phyloP scores from a whole-genome alignment of 2,888 invertebrate species.

The Acleris literana region DNA sequence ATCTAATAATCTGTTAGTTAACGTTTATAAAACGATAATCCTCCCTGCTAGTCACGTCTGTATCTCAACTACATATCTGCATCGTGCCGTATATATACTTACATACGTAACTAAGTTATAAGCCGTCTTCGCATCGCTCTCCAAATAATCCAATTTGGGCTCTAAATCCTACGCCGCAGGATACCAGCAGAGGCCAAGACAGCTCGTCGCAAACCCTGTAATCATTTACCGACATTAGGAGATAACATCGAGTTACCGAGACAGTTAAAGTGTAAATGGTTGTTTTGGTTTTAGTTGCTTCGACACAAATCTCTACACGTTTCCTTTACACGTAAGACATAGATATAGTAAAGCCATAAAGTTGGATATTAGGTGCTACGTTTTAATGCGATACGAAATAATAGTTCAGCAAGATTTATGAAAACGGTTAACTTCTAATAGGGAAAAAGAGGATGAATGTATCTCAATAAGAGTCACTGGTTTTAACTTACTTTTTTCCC shows the following conservation, averaged over 20 bases:
- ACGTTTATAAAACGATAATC: slow-evolving; percentile 32
- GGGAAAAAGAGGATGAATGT: no score
- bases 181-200: slow-evolving; percentile 1
- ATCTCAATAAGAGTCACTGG: no score
- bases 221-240: slow-evolving; percentile 35
- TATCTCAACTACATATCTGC: slow-evolving; percentile 44
- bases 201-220: slow-evolving; percentile 16
- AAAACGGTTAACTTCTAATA: slow-evolving; percentile 9
- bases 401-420: slow-evolving; percentile 10
- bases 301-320: slow-evolving; percentile 19
- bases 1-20: no score
- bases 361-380: background rate
- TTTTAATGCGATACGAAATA: slow-evolving; percentile 6
- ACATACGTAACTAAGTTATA: slow-evolving; percentile 34
- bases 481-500: no score
- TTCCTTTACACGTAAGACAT: slow-evolving; percentile 22
- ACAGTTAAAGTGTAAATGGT: slow-evolving; percentile 35
- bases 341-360: slow-evolving; percentile 17
- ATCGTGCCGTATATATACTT: slow-evolving; percentile 43
- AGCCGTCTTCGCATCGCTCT: slow-evolving; percentile 3
- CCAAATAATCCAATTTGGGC: slow-evolving; percentile 19
- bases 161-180: slow-evolving; percentile 19
- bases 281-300: slow-evolving; percentile 34
- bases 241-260: slow-evolving; percentile 32
- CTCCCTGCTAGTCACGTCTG: slow-evolving; percentile 47